Percentiles rank a stretch among this genome's conserved stretches.
phyloP scores from a whole-genome alignment of 2,888 invertebrate species.

The Macropis europaea region DNA sequence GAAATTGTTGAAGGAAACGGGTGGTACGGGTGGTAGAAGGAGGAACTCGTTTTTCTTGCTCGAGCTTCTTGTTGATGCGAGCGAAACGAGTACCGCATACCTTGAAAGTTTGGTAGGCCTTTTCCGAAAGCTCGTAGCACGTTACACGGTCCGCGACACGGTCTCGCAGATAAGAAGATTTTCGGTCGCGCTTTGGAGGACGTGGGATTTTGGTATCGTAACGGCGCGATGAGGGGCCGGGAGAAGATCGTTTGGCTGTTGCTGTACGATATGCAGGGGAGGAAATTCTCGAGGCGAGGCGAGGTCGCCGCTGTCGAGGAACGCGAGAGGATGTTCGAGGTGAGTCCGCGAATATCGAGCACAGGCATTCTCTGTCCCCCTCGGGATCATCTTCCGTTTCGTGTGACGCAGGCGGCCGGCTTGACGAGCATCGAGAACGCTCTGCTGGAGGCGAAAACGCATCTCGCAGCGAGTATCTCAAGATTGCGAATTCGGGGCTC shows the following conservation, averaged over 20 bases:
- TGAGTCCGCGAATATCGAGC: not conserved
- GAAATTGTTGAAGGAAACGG: too few relatives aligned
- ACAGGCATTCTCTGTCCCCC: not conserved
- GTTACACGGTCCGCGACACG: not conserved
- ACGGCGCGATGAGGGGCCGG: slow-evolving; percentile 78
- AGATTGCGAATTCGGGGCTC: slow-evolving; percentile 88
- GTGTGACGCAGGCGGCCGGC: slow-evolving; percentile 56
- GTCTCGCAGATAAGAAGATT: slow-evolving; percentile 85
- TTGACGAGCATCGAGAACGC: slow-evolving; percentile 83
- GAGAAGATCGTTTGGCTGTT: slow-evolving; percentile 84
- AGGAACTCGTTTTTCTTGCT: too few relatives aligned
- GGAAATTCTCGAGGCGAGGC: slow-evolving; percentile 80
- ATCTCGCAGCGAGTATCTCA: slow-evolving; percentile 89
- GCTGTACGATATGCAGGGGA: slow-evolving; percentile 86
- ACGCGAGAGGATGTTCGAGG: slow-evolving; percentile 63
- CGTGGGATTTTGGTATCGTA: slow-evolving; percentile 82
- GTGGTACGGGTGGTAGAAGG: too few relatives aligned
- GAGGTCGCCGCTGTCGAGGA: slow-evolving; percentile 51
- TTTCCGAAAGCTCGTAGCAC: not conserved
- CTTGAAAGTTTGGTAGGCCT: too few relatives aligned
- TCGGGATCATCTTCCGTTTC: not conserved
- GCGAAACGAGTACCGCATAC: too few relatives aligned
- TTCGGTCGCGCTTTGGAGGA: slow-evolving; percentile 85
- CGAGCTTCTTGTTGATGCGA: too few relatives aligned
- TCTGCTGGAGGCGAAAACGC: slow-evolving; percentile 85